Evolutionary conservation across 2,113 vertebrate species (phyloP), one percentile per base, ranked within the genome.

Genomic region (Argyrosomus japonicus): DNA sequence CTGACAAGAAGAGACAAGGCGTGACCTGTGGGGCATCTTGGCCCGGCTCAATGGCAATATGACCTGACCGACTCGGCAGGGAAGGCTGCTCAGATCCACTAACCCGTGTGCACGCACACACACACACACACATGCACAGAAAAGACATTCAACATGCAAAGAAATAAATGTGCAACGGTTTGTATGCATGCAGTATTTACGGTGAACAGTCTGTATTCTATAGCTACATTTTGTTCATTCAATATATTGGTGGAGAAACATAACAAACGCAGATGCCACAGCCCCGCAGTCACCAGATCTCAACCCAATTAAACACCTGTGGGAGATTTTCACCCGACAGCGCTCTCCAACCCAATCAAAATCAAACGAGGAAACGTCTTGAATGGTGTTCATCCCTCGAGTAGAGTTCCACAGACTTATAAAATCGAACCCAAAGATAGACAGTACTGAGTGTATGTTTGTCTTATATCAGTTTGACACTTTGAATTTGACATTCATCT

Each of bases 1-100:
- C 84, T 90, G 88, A 92, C 89, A 69, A 81, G 89, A 90, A 88
- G 87, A 92, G 85, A 94, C 90, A 91, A 88, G 90, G 79, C 75
- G 15, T 87, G 87, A 91, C 89, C 87, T 84, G 65, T 69, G 77
- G 89, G 86, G 86, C 81, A 77, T 80, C 87, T 91, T 84, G 79
- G 62, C 62, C 36, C 51, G 8, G 78, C 87, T 88, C 86, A 83
- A 32, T 84, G 60, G 84, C 87, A 74, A 81, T 19, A 70, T 72
- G 69, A 85, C 83, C 72, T 77, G 72, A 53, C 65, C 43, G 3
- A 67, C 81, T 67, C 47, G 2, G 3, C 23, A 78, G 78, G 36
- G 69, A 84, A 36, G 62, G 70, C 77, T 50, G 58, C 72, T 72
- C 50, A 51, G 29, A 76, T 65, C 43, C 64, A 47, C 67, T 62